Percentiles rank a stretch among this genome's conserved stretches.
Conservation (phyloP, 1,140 invertebrate species). For the Scaptomyza hsui region DNA sequence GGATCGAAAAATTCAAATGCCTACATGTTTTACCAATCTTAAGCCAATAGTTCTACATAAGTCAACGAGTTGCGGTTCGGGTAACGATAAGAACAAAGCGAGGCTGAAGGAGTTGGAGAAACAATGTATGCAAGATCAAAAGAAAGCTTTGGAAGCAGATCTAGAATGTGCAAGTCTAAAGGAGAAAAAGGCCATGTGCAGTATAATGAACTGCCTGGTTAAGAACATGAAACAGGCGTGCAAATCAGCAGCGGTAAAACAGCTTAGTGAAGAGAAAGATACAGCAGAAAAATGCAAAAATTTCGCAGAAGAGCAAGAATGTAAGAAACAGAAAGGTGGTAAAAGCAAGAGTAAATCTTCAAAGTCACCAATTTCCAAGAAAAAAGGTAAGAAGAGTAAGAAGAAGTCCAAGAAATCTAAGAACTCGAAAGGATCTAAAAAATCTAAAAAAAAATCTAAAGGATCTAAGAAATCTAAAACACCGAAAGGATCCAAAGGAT, state of each 20-base stretch:
- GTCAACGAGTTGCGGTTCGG: background rate
- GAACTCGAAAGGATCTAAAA: background rate
- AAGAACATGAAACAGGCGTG: slow-evolving; percentile 5
- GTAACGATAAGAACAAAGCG: background rate
- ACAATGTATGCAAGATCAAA: slow-evolving; percentile 8
- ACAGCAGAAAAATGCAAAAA: background rate
- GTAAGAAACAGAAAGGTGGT: background rate
- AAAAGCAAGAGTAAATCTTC: too few species aligned
- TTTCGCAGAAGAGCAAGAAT: background rate
- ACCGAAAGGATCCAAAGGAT: background rate
- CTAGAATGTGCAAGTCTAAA: background rate
- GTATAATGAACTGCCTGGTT: background rate
- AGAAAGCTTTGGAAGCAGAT: background rate
- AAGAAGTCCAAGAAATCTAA: too few species aligned
- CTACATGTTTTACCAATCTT: background rate
- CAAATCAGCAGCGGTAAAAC: slow-evolving; percentile 1
- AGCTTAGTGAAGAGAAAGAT: background rate
- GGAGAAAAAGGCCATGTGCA: background rate
- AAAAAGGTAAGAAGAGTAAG: too few species aligned
- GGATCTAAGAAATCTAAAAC: background rate
- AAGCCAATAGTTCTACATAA: background rate
- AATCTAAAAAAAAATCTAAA: background rate
- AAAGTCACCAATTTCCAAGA: too few species aligned
- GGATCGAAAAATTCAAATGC: background rate
- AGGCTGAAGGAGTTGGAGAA: background rate